Evolutionary conservation across 2,797 vertebrate genomes (phyloP), one percentile per base, ranked within the genome.

Genomic region (Catharus ustulatus): DNA sequence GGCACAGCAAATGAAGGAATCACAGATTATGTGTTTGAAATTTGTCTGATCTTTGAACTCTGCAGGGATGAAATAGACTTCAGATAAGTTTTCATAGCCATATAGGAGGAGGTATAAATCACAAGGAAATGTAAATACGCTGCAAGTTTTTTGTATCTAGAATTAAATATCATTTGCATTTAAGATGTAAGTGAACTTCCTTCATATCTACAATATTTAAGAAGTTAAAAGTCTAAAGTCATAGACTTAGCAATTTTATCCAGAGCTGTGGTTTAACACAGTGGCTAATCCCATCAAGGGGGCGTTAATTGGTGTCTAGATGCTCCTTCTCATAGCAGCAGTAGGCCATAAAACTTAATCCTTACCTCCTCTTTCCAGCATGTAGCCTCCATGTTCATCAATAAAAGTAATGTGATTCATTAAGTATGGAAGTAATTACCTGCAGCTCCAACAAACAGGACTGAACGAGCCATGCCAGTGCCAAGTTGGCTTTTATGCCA

Each of bases 261-360:
- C 75, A 51, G 84, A 96, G 93, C 13, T 92, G 96, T 30, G 49
- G 97, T 95, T 95, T 96, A 97, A 93, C 10, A 54, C 95, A 74
- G 87, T 48, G 93, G 92, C 95, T 97, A 94, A 97, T 96, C 96
- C 97, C 86, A 93, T 91, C 97, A 95, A 97, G 95, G 96, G 94
- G 93, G 87, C 81, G 45, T 92, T 97, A 96, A 97, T 48, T 96
- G 97, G 93, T 90, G 62, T 82, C 95, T 84, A 87, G 95, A 92
- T 86, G 87, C 77, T 83, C 92, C 87, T 95, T 94, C 87, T 88
- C 95, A 90, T 95, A 95, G 89, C 96, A 96, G 94, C 88, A 68
- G 94, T 79, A 92, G 94, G 95, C 92, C 90, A 83, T 88, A 92
- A 97, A 94, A 89, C 96, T 95, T 94, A 91, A 97, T 94, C 96